Conservation (phyloP, 1,140 invertebrate genomes). For the Drosophila melanica region DNA sequence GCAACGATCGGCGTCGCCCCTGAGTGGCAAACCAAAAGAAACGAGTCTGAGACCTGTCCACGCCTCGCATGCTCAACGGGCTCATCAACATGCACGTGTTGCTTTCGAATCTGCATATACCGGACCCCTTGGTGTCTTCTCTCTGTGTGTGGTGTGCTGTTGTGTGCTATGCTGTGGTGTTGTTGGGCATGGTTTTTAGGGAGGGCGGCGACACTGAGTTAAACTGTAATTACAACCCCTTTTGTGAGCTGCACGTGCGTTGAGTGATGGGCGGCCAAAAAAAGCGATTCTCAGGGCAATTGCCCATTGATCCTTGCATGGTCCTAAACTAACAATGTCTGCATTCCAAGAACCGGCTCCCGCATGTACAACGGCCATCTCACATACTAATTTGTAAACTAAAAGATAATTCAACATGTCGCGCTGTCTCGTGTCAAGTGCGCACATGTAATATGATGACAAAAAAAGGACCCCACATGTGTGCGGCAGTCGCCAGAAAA, state of each 20-base stretch:
- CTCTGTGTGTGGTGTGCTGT: constrained; percentile 18
- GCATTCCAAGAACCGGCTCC: constrained; percentile 61
- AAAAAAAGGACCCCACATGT: constrained; percentile 73
- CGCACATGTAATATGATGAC: constrained; percentile 64
- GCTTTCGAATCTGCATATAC: constrained; percentile 67
- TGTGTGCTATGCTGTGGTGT: constrained; percentile 12
- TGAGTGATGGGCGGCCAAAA: constrained; percentile 59
- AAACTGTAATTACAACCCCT: constrained; percentile 74
- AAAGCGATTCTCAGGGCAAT: constrained; percentile 15
- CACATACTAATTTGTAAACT: constrained; percentile 80
- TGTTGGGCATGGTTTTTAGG: constrained; percentile 39
- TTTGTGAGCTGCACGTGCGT: constrained; percentile 71
- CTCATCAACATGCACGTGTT: constrained; percentile 62
- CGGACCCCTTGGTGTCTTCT: constrained; percentile 49
- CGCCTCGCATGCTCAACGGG: constrained; percentile 56
- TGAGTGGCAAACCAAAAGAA: constrained; percentile 34
- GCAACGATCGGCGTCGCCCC: constrained; percentile 55
- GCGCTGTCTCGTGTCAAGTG: constrained; percentile 74
- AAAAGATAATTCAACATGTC: constrained; percentile 62
- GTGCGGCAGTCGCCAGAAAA: background rate
- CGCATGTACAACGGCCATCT: constrained; percentile 51
- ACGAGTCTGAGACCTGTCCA: constrained; percentile 58
- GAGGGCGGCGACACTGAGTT: constrained; percentile 64
- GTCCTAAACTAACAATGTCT: constrained; percentile 70
- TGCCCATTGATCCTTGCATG: constrained; percentile 43